phyloP scores from a whole-genome alignment of 2,888 invertebrate species.

The Polymixis flavicincta region DNA sequence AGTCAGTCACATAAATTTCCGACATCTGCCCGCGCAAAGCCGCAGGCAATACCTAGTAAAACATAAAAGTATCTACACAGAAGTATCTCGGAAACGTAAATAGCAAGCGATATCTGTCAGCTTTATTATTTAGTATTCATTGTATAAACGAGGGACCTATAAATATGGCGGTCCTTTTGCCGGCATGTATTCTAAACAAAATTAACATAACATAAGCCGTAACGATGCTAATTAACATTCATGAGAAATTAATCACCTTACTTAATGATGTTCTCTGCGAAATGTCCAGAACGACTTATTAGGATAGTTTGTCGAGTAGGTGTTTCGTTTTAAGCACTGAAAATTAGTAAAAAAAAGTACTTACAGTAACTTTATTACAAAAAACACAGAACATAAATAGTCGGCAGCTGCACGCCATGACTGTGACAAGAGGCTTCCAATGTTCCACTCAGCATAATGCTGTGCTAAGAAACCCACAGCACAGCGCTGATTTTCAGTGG shows the following conservation, averaged over 20 bases:
- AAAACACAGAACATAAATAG: too few relatives aligned
- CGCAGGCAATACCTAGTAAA: background rate
- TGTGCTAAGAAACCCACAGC: too few relatives aligned
- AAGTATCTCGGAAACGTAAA: constrained; percentile 12
- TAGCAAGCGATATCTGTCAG: constrained; percentile 19
- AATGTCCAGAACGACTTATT: constrained; percentile 5
- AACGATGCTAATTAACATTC: constrained; percentile 53
- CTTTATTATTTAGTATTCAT: constrained; percentile 47
- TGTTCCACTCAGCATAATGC: too few relatives aligned
- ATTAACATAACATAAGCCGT: constrained; percentile 54
- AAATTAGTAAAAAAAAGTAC: too few relatives aligned
- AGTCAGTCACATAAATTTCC: too few relatives aligned
- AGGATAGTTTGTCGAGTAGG: background rate
- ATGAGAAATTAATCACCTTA: constrained; percentile 55
- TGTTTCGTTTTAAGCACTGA: background rate
- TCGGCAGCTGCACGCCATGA: too few relatives aligned
- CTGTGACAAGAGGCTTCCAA: too few relatives aligned
- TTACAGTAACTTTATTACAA: too few relatives aligned
- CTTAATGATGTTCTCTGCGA: constrained; percentile 29
- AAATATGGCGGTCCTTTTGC: constrained; percentile 48
- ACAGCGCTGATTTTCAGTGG: too few relatives aligned
- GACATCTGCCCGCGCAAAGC: too few relatives aligned
- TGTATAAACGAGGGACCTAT: constrained; percentile 26
- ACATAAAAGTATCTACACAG: constrained; percentile 8
- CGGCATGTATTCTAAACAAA: constrained; percentile 29